Conservation (phyloP, 1,140 invertebrate genomes). For the Euura lappo region DNA sequence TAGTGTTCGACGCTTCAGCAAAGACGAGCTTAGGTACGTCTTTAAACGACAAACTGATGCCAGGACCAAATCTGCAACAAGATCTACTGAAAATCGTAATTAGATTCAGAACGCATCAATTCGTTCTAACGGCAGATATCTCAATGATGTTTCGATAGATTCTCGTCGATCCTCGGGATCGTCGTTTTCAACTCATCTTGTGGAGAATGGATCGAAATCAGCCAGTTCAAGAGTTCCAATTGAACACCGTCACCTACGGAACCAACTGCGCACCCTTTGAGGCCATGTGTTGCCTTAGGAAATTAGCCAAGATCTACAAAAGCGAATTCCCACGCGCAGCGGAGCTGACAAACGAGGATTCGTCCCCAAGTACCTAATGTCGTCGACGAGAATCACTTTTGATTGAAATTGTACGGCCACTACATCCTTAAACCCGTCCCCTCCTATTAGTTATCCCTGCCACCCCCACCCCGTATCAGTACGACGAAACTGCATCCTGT, state of each 20-base stretch:
- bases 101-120: slow-evolving; percentile 18
- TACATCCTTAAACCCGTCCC: too few relatives aligned
- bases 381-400: too few relatives aligned
- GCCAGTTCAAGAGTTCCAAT: slow-evolving; percentile 31
- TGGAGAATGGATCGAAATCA: slow-evolving; percentile 32
- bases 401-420: too few relatives aligned
- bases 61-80: slow-evolving; percentile 15
- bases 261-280: slow-evolving; percentile 40
- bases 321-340: slow-evolving; percentile 32
- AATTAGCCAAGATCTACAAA: slow-evolving; percentile 36
- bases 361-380: too few relatives aligned
- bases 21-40: slow-evolving; percentile 13
- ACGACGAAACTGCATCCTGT: too few relatives aligned
- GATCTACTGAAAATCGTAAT: slow-evolving; percentile 14
- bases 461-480: too few relatives aligned
- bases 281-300: slow-evolving; percentile 38
- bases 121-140: slow-evolving; percentile 33
- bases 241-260: slow-evolving; percentile 52
- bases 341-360: background rate
- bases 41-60: slow-evolving; percentile 25
- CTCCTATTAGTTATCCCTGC: too few relatives aligned
- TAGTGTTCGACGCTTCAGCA: slow-evolving; percentile 28
- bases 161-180: slow-evolving; percentile 27
- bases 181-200: slow-evolving; percentile 40
- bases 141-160: slow-evolving; percentile 46